Conservation (phyloP, 2,888 invertebrate genomes). For the Rhynchonema sp. region DNA sequence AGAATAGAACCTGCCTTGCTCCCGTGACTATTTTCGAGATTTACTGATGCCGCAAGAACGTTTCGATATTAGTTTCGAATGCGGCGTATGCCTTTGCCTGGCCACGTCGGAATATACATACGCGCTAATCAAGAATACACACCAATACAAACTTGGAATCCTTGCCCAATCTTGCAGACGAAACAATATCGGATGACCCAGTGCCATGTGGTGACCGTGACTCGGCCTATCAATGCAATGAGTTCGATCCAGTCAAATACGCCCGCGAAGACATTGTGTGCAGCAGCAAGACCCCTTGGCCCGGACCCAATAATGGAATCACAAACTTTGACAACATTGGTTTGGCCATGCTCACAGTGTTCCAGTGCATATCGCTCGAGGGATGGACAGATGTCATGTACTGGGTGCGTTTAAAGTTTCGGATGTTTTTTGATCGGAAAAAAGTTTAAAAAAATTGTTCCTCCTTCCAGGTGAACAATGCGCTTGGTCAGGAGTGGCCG, state of each 20-base stretch:
- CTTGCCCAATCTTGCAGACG: neutral
- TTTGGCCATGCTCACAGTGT: conserved; percentile 93
- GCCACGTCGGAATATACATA: too few relatives aligned
- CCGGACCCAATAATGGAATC: conserved; percentile 79
- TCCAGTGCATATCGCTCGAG: conserved; percentile 92
- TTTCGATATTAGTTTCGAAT: too few relatives aligned
- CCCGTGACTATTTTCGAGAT: too few relatives aligned
- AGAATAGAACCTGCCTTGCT: too few relatives aligned
- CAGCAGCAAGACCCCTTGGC: conserved; percentile 38
- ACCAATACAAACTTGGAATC: too few relatives aligned
- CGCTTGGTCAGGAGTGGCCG: conserved; percentile 34
- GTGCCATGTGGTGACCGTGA: neutral
- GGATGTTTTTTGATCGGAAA: too few relatives aligned
- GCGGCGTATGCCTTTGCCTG: too few relatives aligned
- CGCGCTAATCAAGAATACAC: too few relatives aligned
- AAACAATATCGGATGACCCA: neutral
- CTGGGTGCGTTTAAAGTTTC: conserved; percentile 40
- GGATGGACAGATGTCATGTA: conserved; percentile 97
- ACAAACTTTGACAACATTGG: conserved; percentile 99
- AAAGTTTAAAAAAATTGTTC: neutral
- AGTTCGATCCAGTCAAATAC: neutral
- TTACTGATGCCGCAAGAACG: too few relatives aligned
- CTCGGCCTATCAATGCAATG: neutral
- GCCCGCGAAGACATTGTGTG: neutral
- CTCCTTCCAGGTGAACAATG: conserved; percentile 20